Evolutionary conservation across 2,113 vertebrate genomes (phyloP).

Genomic region (Tetrao urogallus): DNA sequence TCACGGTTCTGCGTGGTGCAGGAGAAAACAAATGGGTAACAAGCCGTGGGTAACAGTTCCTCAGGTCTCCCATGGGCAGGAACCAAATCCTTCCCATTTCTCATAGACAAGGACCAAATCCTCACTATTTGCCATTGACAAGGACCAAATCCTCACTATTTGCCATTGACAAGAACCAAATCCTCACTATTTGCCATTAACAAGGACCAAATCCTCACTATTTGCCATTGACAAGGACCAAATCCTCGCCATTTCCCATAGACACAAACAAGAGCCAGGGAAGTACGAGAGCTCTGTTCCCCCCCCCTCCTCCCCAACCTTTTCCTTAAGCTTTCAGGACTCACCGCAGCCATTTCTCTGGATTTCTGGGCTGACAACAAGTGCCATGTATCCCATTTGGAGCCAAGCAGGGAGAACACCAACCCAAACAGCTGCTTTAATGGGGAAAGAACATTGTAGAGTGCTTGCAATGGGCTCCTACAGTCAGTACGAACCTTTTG

Average conservation of each 20-base stretch:
- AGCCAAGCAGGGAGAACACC: not conserved
- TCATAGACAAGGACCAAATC: too few relatives aligned
- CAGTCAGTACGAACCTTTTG: not conserved
- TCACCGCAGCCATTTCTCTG: not conserved
- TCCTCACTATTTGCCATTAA: too few relatives aligned
- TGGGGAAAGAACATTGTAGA: not conserved
- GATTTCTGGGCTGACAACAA: not conserved
- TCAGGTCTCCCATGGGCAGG: not conserved
- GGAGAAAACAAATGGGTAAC: not conserved
- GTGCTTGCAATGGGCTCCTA: not conserved
- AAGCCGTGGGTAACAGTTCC: not conserved
- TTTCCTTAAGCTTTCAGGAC: rapidly evolving
- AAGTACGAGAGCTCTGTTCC: not conserved
- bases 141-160: too few relatives aligned
- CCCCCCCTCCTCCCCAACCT: not conserved
- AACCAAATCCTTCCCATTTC: too few relatives aligned
- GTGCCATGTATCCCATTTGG: not conserved
- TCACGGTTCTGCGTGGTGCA: not conserved
- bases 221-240: too few relatives aligned
- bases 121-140: too few relatives aligned
- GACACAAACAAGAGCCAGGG: not conserved
- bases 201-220: too few relatives aligned
- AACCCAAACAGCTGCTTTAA: not conserved
- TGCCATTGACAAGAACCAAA: too few relatives aligned
- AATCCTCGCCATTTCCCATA: not conserved